A percentile compares a stretch with the other conserved stretches of the same genome.
Evolutionary conservation across 2,113 vertebrate genomes (phyloP).

Genomic region (Phalacrocorax brasilianus): DNA sequence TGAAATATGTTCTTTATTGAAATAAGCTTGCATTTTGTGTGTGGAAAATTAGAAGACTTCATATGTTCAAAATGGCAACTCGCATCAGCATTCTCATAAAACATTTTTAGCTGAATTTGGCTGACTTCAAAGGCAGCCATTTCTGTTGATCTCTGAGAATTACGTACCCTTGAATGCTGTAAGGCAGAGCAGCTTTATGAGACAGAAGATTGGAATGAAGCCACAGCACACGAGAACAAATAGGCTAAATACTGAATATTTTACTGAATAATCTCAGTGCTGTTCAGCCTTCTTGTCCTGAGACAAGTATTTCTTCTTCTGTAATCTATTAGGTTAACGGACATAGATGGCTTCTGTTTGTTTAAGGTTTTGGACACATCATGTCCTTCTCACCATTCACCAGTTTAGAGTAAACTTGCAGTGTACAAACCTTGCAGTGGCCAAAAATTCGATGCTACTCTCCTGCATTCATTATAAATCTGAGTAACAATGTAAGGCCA

Average conservation of each 20-base stretch:
- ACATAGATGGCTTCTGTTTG: background rate
- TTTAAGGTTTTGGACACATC: background rate
- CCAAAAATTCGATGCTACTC: background rate
- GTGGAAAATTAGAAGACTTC: background rate
- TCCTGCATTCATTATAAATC: background rate
- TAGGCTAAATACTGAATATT: background rate
- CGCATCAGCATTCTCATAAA: slow-evolving; percentile 1
- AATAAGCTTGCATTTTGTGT: background rate
- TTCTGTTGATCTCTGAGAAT: background rate
- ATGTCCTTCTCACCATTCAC: background rate
- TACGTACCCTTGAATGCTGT: background rate
- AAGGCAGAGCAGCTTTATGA: background rate
- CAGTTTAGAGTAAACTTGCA: background rate
- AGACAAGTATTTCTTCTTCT: background rate
- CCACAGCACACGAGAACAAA: background rate
- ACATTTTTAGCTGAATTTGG: background rate
- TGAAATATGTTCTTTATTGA: background rate
- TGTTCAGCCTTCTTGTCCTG: background rate
- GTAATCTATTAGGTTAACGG: background rate
- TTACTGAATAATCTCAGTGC: background rate
- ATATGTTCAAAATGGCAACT: background rate
- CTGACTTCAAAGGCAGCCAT: background rate
- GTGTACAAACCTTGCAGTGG: background rate
- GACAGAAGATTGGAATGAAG: background rate
- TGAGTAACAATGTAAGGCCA: background rate